These are phyloP conservation scores for Ctenosaura bakeri DNA, from an alignment of 2,797 vertebrate genomes.

Conservation along the genomic window DNA sequence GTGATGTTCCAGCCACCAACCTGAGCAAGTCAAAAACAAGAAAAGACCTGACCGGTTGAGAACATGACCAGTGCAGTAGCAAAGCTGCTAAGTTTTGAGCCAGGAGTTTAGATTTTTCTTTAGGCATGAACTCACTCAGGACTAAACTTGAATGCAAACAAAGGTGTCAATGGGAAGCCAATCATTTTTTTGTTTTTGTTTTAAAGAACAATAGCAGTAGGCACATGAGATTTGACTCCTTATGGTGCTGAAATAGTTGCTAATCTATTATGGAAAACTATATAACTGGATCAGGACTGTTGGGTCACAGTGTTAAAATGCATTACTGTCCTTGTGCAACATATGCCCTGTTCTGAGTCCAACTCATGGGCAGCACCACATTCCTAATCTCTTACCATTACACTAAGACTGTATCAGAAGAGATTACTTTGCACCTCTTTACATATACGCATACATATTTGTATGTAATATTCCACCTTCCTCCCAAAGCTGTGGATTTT, in stretches of 20 bases:
- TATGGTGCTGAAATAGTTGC: background rate
- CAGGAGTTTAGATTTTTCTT: background rate
- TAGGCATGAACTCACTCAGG: background rate
- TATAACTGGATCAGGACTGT: too few species aligned
- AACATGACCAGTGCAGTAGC: too few species aligned
- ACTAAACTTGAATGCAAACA: background rate
- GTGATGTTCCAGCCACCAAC: slow-evolving; percentile 89
- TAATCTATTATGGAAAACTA: background rate
- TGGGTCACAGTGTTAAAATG: background rate
- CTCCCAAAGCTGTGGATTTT: too few species aligned
- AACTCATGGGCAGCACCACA: background rate
- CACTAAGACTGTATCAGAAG: background rate
- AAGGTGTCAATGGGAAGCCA: background rate
- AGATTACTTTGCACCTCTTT: background rate
- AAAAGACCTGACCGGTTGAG: background rate
- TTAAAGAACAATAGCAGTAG: background rate
- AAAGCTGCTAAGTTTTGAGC: background rate
- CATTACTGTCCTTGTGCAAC: background rate
- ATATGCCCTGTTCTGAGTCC: background rate
- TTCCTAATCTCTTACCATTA: background rate
- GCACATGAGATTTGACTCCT: background rate
- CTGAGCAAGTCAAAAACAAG: slow-evolving; percentile 73
- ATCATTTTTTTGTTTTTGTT: too few species aligned
- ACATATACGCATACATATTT: background rate
- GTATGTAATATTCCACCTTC: too few species aligned